Evolutionary conservation across 2,797 vertebrate species (phyloP), one percentile per base, ranked within the genome.

Genomic region (Microhierax caerulescens): DNA sequence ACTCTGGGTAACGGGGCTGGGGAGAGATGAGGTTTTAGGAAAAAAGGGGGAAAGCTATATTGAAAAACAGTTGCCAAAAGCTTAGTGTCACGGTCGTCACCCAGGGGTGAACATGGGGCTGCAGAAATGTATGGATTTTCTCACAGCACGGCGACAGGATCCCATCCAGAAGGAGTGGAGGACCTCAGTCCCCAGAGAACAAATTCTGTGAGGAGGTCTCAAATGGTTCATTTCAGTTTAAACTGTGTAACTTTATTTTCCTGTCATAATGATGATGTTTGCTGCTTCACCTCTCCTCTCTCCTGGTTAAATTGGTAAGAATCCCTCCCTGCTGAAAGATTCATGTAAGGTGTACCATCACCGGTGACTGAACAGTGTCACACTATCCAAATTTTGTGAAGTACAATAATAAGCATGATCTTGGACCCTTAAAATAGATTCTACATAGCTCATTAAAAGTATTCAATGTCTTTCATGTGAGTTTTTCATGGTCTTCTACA

Each of bases 341-440:
- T 85, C 3, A 0, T 0, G 0, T 10, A 27, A 91, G 54, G 41
- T 23, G 57, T 22, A 5, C 32, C 7, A 1, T 37, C 50, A 34
- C 9, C 48, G 22, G 30, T 32, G 57, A 54, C 17, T 32, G 50
- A 48, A 60, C 12, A 13, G 8, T 10, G 1, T 8, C 37, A 36
- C 15, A 27, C 13, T 21, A 25, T 11, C 3, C 13, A 72, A 8
- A 54, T 45, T 59, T 74, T 75, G 12, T 47, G 18, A 61, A 51
- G 14, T 79, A 9, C 27, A 61, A 34, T 10, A 79, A 69, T 15
- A 2, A n/a, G 15, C 22, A 34, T 28, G 5, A 19, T 11, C 22
- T 36, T 67, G 34, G 28, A 47, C 22, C 10, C 12, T 61, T 82
- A 39, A 37, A 74, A 82, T 63, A 10, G 9, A n/a, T 68, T 81